Evolutionary conservation across 1,140 invertebrate genomes (phyloP).

Genomic region (Drosophila pectinifera): DNA sequence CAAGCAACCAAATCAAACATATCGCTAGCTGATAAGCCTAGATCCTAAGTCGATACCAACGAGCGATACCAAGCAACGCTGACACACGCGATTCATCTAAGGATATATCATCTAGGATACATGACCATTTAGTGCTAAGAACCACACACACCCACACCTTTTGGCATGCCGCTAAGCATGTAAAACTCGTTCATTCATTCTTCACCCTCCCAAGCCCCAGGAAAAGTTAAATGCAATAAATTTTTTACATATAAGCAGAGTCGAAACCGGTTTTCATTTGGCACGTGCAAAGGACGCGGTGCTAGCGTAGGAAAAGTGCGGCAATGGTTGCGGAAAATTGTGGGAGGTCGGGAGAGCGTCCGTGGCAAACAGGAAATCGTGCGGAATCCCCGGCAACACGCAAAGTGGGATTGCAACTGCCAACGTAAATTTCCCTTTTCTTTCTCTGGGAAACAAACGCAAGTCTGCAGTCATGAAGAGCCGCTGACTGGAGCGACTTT

Average conservation of each 20-base stretch:
- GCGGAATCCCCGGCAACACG: conserved; percentile 59
- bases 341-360: conserved; percentile 8
- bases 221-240: conserved; percentile 68
- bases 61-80: conserved; percentile 35
- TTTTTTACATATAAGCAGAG: conserved; percentile 43
- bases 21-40: conserved; percentile 56
- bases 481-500: conserved; percentile 32
- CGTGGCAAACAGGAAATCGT: conserved; percentile 52
- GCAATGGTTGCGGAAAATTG: conserved; percentile 6
- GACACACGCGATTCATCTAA: conserved; percentile 30
- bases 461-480: conserved; percentile 21
- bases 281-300: conserved; percentile 15
- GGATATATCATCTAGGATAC: conserved; percentile 19
- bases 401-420: conserved; percentile 67
- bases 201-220: conserved; percentile 3
- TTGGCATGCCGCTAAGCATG: conserved; percentile 63
- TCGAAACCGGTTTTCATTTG: conserved; percentile 28
- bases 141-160: neutral
- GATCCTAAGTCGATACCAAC: conserved; percentile 46
- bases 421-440: conserved; percentile 63
- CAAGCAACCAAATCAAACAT: conserved; percentile 76
- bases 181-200: conserved; percentile 54
- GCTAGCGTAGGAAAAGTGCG: conserved; percentile 3
- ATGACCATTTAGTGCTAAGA: conserved; percentile 47
- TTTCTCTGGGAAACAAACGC: conserved; percentile 28